Conservation (phyloP, 2,797 vertebrate genomes). For the Chaunax sp. region DNA sequence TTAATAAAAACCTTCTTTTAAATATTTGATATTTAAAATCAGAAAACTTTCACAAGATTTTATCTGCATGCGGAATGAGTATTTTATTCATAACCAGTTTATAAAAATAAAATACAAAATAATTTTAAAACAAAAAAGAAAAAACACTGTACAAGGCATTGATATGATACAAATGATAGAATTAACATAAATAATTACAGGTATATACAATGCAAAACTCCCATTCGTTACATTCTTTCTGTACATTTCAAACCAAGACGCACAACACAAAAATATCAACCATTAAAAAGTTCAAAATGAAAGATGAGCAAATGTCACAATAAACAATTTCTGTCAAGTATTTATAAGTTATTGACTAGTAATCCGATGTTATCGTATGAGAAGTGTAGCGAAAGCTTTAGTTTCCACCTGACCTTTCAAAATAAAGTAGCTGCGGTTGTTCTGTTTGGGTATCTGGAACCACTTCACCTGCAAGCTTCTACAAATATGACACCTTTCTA, state of each 20-base stretch:
- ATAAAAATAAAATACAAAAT: slow-evolving; percentile 99
- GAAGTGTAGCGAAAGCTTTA: slow-evolving; percentile 60
- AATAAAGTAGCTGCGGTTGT: slow-evolving; percentile 53
- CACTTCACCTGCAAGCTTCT: slow-evolving; percentile 46
- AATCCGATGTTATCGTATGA: slow-evolving; percentile 57
- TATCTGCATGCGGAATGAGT: slow-evolving; percentile 97
- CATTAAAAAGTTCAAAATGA: slow-evolving; percentile 69
- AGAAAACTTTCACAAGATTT: slow-evolving; percentile 31
- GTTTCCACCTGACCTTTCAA: slow-evolving; percentile 48
- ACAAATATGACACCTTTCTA: slow-evolving; percentile 59
- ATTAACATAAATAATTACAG: slow-evolving; percentile 97
- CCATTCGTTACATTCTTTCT: slow-evolving; percentile 81
- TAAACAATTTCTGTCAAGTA: slow-evolving; percentile 75
- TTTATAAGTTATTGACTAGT: slow-evolving; percentile 60
- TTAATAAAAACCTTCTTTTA: not conserved
- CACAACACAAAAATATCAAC: slow-evolving; percentile 76
- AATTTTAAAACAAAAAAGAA: slow-evolving; percentile 93
- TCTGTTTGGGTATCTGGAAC: slow-evolving; percentile 35
- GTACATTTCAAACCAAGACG: slow-evolving; percentile 81
- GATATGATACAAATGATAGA: slow-evolving; percentile 97
- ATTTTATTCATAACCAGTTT: slow-evolving; percentile 99
- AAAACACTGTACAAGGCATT: slow-evolving; percentile 98
- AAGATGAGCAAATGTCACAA: slow-evolving; percentile 66
- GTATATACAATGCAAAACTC: slow-evolving; percentile 92
- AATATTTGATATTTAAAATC: slow-evolving; percentile 10